Conservation (phyloP, 1,140 invertebrate genomes). For the Oedothorax gibbosus region DNA sequence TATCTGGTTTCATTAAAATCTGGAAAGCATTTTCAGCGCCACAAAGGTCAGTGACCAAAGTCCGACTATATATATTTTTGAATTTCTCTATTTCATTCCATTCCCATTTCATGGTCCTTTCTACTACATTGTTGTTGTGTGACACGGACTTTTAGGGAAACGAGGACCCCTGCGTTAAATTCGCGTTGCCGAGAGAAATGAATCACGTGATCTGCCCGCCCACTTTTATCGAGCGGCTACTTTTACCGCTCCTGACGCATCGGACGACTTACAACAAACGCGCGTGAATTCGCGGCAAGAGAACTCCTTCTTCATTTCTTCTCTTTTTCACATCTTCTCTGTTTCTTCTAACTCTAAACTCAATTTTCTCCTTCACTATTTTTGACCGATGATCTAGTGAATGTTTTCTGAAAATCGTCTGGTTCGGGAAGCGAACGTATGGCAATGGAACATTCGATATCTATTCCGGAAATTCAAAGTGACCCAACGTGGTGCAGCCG, state of each 20-base stretch:
- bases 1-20: no score
- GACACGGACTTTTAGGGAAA: no score
- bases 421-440: background rate
- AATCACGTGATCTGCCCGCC: constrained; percentile 39
- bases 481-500: constrained; percentile 16
- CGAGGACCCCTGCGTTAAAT: background rate
- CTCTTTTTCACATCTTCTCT: background rate
- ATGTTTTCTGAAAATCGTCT: background rate
- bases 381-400: no score
- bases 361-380: no score
- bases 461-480: background rate
- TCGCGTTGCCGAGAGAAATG: constrained; percentile 32
- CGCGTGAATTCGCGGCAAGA: background rate
- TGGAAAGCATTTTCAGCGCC: no score
- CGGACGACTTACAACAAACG: constrained; percentile 41
- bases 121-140: no score
- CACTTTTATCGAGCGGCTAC: constrained; percentile 56
- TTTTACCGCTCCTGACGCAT: constrained; percentile 48
- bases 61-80: no score
- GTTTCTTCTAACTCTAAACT: background rate
- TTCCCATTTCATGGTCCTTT: no score
- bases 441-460: background rate
- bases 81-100: no score
- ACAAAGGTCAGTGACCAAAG: no score
- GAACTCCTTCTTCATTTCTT: background rate